phyloP scores from a whole-genome alignment of 2,113 vertebrate genomes.

The Ovis aries region ARS-UI_Ramb_v3.0 NC_056061.1:2617501-2618000 shows the following conservation, averaged over 20 bases:
- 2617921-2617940: not conserved
- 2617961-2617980: not conserved
- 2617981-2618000: not conserved
- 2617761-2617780: not conserved
- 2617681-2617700: not conserved
- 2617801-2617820: not conserved
- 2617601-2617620: slow-evolving; percentile 37
- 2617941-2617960: not conserved
- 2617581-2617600: slow-evolving; percentile 22
- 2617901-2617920: not conserved
- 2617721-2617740: slow-evolving; percentile 30
- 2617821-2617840: not conserved
- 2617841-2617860: not conserved
- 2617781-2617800: not conserved
- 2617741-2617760: not conserved
- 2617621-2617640: slow-evolving; percentile 43
- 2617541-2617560: not conserved
- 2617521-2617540: not conserved
- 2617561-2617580: not conserved
- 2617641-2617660: not conserved
- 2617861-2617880: not conserved
- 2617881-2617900: not conserved
- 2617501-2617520: not conserved
- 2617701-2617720: slow-evolving; percentile 12
- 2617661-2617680: slow-evolving; percentile 12